phyloP scores from a whole-genome alignment of 1,140 invertebrate species.

The Wasmannia auropunctata region DNA sequence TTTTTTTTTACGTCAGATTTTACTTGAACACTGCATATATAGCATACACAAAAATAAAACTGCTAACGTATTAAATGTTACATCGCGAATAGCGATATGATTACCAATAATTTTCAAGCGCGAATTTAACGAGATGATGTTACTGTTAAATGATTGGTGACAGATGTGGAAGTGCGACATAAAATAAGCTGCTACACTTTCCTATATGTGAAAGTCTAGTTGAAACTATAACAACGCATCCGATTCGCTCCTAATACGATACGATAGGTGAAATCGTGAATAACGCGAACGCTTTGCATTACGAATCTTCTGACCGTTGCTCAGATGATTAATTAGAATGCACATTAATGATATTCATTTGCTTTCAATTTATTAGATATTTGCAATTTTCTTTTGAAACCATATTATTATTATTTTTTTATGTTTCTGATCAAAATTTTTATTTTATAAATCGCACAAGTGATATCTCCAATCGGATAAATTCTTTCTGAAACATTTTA shows the following conservation, averaged over 20 bases:
- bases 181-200: neutral
- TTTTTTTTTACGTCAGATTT: neutral
- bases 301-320: neutral
- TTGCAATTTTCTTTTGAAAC: neutral
- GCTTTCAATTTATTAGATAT: neutral
- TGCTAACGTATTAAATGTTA: neutral
- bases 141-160: neutral
- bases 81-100: neutral
- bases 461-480: neutral
- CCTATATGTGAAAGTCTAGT: slow-evolving; percentile 19
- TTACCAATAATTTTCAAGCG: slow-evolving; percentile 12
- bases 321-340: neutral
- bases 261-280: slow-evolving; percentile 16
- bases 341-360: neutral
- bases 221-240: neutral
- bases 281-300: neutral
- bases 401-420: neutral
- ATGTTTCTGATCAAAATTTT: too few relatives aligned
- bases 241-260: neutral
- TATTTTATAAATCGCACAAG: neutral
- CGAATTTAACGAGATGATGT: neutral
- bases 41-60: neutral
- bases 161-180: neutral
- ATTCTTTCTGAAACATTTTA: neutral
- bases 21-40: neutral